Conservation (phyloP, 2,888 invertebrate genomes). For the Tineola bisselliella region DNA sequence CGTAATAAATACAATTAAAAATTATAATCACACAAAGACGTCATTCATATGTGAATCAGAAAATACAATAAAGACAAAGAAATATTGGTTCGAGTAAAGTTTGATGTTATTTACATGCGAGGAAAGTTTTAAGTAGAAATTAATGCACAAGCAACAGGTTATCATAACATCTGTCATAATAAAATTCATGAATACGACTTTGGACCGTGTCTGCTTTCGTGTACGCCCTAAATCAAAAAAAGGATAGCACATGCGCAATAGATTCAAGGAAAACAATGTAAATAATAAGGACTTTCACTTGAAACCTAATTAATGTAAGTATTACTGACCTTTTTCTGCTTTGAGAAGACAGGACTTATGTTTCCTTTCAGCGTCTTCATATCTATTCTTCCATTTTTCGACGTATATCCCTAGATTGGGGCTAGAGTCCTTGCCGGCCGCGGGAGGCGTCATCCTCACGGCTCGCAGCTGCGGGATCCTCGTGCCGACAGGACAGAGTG, state of each 20-base stretch:
- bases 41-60: too few species aligned
- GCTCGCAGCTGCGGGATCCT: slow-evolving; percentile 53
- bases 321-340: slow-evolving; percentile 74
- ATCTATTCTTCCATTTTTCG: slow-evolving; percentile 74
- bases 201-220: slow-evolving; percentile 49
- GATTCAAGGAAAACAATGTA: slow-evolving; percentile 24
- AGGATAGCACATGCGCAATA: slow-evolving; percentile 48
- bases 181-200: slow-evolving; percentile 55
- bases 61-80: background rate
- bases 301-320: slow-evolving; percentile 17
- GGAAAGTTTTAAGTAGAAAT: background rate
- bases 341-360: slow-evolving; percentile 73
- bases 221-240: slow-evolving; percentile 28
- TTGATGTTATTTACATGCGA: background rate
- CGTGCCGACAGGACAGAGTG: slow-evolving; percentile 50
- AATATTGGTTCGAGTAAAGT: background rate
- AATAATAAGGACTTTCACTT: slow-evolving; percentile 20
- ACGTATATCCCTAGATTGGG: slow-evolving; percentile 60
- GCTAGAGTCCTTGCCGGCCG: slow-evolving; percentile 53
- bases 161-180: slow-evolving; percentile 41
- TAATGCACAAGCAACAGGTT: slow-evolving; percentile 61
- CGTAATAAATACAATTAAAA: too few species aligned
- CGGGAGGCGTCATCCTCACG: slow-evolving; percentile 61
- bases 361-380: slow-evolving; percentile 75
- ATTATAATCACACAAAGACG: too few species aligned